These are phyloP conservation scores for Hiodon alosoides DNA, from an alignment of 2,113 vertebrate species.

Conservation along the genomic window DNA sequence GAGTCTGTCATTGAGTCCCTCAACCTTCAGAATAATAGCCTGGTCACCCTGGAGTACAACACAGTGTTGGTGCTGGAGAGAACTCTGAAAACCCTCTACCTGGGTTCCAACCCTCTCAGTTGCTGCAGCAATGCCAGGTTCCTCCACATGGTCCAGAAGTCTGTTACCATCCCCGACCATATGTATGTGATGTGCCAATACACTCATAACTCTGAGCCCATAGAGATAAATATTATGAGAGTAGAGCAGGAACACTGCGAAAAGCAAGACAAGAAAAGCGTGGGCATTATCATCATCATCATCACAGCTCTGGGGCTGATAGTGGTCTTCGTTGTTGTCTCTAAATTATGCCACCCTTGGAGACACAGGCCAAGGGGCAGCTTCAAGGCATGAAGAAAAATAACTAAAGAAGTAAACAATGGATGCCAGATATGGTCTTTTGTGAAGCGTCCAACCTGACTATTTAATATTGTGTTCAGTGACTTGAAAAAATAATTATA, in stretches of 20 bases:
- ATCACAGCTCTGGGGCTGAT: conserved; percentile 47
- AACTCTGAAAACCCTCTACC: conserved; percentile 77
- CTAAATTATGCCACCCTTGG: conserved; percentile 43
- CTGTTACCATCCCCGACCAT: conserved; percentile 67
- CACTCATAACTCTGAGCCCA: conserved; percentile 54
- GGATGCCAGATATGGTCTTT: background rate
- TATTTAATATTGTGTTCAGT: background rate
- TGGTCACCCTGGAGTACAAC: conserved; percentile 69
- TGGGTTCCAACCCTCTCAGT: conserved; percentile 80
- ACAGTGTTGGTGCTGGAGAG: conserved; percentile 70
- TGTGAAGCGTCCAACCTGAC: background rate
- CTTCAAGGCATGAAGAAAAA: conserved; percentile 46
- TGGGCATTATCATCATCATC: conserved; percentile 60
- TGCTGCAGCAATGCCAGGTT: conserved; percentile 83
- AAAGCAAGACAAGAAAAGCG: conserved; percentile 51
- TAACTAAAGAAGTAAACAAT: background rate
- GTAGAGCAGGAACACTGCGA: conserved; percentile 74
- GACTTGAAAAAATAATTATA: background rate
- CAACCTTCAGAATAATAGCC: conserved; percentile 83
- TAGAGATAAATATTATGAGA: conserved; percentile 60
- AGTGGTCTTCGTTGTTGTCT: conserved; percentile 42
- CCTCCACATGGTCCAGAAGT: conserved; percentile 69
- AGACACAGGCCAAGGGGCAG: conserved; percentile 41
- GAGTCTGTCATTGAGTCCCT: conserved; percentile 75
- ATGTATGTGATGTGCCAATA: conserved; percentile 67